Percentiles rank a stretch among this genome's conserved stretches.
Conservation (phyloP, 2,888 invertebrate genomes). For the Melolontha melolontha region DNA sequence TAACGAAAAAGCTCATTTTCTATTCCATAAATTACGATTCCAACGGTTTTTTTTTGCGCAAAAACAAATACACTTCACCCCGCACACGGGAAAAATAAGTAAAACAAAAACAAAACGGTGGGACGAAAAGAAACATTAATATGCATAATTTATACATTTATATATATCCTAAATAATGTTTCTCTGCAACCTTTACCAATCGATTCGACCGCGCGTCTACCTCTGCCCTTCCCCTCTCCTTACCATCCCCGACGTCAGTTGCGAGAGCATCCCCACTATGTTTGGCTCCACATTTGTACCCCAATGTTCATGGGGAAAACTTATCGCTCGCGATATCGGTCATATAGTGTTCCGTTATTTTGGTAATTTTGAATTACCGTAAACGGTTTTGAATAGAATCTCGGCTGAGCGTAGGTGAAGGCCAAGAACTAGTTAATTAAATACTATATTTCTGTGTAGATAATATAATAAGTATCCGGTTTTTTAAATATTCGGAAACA, state of each 20-base stretch:
- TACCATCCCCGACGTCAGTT: not conserved
- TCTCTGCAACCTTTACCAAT: slow-evolving; percentile 24
- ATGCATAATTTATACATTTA: slow-evolving; percentile 32
- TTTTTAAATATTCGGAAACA: too few relatives aligned
- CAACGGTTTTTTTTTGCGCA: too few relatives aligned
- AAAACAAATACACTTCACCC: not conserved
- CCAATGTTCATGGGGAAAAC: slow-evolving; percentile 10
- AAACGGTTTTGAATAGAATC: too few relatives aligned
- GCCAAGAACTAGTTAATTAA: too few relatives aligned
- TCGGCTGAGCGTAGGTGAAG: too few relatives aligned
- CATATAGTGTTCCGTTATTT: too few relatives aligned
- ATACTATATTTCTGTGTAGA: too few relatives aligned
- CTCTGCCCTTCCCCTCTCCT: not conserved
- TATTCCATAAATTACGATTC: too few relatives aligned
- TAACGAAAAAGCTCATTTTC: too few relatives aligned
- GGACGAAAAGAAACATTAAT: slow-evolving; percentile 19
- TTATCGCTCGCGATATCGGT: not conserved
- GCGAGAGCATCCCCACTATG: slow-evolving; percentile 9
- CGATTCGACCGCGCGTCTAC: slow-evolving; percentile 12
- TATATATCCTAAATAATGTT: slow-evolving; percentile 23
- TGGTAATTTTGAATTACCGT: too few relatives aligned
- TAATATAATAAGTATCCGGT: too few relatives aligned
- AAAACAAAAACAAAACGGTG: slow-evolving; percentile 1
- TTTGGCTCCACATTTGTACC: slow-evolving; percentile 7
- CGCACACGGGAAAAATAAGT: too few relatives aligned